Percentiles rank a stretch among this genome's conserved stretches.
These are phyloP conservation scores for Apteryx mantelli DNA, from an alignment of 2,113 vertebrate species.

Conservation along the genomic window DNA sequence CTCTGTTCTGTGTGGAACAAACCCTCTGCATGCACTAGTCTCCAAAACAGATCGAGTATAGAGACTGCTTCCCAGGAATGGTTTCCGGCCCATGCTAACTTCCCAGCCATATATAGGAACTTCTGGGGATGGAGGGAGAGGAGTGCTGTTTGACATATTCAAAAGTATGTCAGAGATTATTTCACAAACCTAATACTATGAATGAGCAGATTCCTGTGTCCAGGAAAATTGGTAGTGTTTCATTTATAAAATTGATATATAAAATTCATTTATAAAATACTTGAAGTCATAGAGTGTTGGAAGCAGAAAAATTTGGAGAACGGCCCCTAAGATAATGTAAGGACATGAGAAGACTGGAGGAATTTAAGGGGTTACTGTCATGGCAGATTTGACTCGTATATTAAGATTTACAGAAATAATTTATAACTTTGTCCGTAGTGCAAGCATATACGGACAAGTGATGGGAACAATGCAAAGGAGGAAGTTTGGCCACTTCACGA, in stretches of 20 bases:
- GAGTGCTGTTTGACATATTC: not conserved
- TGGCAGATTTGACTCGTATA: not conserved
- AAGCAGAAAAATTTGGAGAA: not conserved
- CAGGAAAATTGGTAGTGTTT: not conserved
- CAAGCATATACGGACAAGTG: not conserved
- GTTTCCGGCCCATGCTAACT: not conserved
- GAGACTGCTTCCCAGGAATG: accelerated
- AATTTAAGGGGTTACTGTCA: not conserved
- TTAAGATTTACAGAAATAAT: not conserved
- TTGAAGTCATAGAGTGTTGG: not conserved
- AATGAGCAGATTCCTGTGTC: not conserved
- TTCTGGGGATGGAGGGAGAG: not conserved
- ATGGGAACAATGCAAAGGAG: not conserved
- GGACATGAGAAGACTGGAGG: not conserved
- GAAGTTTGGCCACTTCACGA: not conserved
- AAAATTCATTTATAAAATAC: not conserved
- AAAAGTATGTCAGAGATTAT: not conserved
- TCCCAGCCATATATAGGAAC: not conserved
- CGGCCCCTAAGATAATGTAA: not conserved
- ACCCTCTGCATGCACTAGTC: accelerated
- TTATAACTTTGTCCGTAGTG: not conserved
- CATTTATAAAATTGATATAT: not conserved
- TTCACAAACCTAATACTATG: not conserved
- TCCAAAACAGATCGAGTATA: accelerated
- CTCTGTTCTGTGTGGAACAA: not conserved